These are phyloP conservation scores for Chrysemys picta DNA, from an alignment of 2,113 vertebrate species.

Conservation along the genomic window DNA sequence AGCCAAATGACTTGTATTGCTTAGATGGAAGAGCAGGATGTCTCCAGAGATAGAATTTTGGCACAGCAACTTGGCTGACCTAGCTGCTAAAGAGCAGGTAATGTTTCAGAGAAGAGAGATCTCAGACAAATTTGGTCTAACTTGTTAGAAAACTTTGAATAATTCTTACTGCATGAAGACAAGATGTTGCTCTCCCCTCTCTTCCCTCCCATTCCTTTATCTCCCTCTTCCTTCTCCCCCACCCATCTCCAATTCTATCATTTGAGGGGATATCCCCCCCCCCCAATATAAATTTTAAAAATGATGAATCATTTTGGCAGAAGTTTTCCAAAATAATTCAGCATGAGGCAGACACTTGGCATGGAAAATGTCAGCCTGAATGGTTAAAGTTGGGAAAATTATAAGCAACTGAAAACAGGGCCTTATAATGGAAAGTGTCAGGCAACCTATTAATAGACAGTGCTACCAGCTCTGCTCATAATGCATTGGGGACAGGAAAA, in stretches of 20 bases:
- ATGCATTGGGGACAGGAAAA: background rate
- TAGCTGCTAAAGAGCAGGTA: background rate
- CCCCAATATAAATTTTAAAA: background rate
- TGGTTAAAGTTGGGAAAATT: background rate
- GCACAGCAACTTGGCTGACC: background rate
- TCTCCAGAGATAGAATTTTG: background rate
- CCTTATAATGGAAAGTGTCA: background rate
- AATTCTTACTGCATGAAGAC: background rate
- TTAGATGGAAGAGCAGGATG: background rate
- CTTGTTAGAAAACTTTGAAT: background rate
- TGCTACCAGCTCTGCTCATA: background rate
- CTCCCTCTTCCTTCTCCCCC: too few relatives aligned
- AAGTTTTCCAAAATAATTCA: background rate
- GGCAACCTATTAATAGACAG: background rate
- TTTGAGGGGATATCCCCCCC: background rate
- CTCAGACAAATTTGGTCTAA: background rate
- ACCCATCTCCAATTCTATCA: background rate
- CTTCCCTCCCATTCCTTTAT: too few relatives aligned
- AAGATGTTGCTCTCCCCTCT: background rate
- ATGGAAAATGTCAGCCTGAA: background rate
- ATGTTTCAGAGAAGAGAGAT: background rate
- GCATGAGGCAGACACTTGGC: background rate
- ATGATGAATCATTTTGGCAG: background rate
- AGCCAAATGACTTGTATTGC: background rate
- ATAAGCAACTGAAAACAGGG: background rate